phyloP scores from a whole-genome alignment of 30 jellyfish, hydroid and myxozoan species.

The Hydractinia symbiolongicarpus region DNA sequence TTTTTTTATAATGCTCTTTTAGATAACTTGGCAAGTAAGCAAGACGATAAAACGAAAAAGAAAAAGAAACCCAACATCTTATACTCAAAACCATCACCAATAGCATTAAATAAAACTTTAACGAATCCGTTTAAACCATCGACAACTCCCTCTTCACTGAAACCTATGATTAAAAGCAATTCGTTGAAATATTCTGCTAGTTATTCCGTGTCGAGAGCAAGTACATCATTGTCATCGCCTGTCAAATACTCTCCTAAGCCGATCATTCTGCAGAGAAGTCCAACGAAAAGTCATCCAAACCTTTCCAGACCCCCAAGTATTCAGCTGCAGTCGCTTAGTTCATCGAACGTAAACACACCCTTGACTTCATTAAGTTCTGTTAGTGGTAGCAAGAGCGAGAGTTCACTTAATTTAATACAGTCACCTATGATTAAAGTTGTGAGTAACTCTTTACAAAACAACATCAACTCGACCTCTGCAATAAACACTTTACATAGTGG shows the following conservation, averaged over 20 bases:
- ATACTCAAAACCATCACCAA: conserved; percentile 28
- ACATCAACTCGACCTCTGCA: background rate
- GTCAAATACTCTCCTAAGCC: conserved; percentile 65
- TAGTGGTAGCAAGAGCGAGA: background rate
- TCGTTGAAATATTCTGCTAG: conserved; percentile 28
- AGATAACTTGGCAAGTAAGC: conserved; percentile 20
- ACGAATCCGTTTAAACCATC: conserved; percentile 34
- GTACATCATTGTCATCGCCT: conserved; percentile 31
- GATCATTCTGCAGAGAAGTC: conserved; percentile 72
- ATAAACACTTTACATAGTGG: background rate
- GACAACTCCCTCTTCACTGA: conserved; percentile 33
- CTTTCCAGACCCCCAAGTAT: conserved; percentile 13
- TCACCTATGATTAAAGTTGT: conserved; percentile 25
- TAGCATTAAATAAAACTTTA: conserved; percentile 24
- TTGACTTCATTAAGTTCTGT: conserved; percentile 1
- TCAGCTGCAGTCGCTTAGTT: background rate
- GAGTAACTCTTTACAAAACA: conserved; percentile 15
- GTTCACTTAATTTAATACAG: background rate
- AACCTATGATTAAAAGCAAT: conserved; percentile 41
- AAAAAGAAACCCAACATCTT: conserved; percentile 55
- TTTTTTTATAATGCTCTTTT: background rate
- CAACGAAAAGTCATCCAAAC: conserved; percentile 28
- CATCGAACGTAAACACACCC: background rate
- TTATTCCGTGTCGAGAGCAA: conserved; percentile 24
- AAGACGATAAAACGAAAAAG: conserved; percentile 52